Evolutionary conservation across 2,113 vertebrate genomes (phyloP), one percentile per base, ranked within the genome.

Genomic region (Narcine bancroftii): DNA sequence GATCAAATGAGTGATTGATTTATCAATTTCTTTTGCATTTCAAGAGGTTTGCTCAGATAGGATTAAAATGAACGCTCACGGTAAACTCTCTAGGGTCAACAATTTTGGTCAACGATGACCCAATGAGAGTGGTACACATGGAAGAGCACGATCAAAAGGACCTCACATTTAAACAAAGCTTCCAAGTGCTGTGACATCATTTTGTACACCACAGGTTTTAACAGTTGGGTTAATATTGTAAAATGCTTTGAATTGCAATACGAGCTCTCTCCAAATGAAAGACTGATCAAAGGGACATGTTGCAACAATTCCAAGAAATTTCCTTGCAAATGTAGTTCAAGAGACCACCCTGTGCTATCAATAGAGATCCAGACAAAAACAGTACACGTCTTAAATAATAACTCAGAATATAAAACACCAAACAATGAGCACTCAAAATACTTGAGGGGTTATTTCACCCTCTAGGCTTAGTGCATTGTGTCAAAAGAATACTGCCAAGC

Each of bases 261-360:
- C 81, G 7, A 5, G 33, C n/a, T n/a, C 53, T 15, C 79, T 36
- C 33, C 19, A 19, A 60, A 87, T 36, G 53, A 63, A 87, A 60
- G 81, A 42, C 81, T 36, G 81, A 60, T 60, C 33, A 36, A 33
- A 87, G n/a, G 36, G 60, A 24, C 81, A 36, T 87, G 81, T 39
- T 53, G 33, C 50, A 56, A 56, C 53, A 39, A 60, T 87, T 87
- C 53, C 53, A 33, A 87, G 33, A 19, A 21, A 33, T 60, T 56
- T 87, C 15, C 11, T 17, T 36, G 50, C 33, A 85, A 60, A 56
- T 50, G 3, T 63, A 60, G 81, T 63, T 36, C 53, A 33, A 87
- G 56, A 87, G 81, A 87, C 53, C 81, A 60, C 53, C 81, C 81
- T 63, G 81, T 60, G 81, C 33, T 15, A 87, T 87, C 81, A 60